phyloP scores from a whole-genome alignment of 2,888 invertebrate genomes.

The Brachyopa scutellaris region DNA sequence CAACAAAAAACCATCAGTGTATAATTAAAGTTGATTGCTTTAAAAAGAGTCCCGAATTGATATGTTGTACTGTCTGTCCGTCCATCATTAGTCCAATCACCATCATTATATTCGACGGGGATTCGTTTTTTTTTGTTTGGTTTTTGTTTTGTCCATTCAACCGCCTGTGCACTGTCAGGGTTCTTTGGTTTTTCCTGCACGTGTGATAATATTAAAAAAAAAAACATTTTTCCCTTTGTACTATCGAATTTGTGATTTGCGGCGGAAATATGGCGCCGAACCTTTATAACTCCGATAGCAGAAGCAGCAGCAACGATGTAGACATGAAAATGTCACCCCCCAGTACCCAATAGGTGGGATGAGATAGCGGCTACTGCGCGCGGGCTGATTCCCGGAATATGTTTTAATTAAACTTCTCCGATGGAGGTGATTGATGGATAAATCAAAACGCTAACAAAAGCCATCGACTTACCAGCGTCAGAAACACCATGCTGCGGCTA shows the following conservation, averaged over 20 bases:
- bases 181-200: background rate
- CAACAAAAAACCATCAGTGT: no score
- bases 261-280: constrained; percentile 35
- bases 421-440: constrained; percentile 57
- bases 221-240: background rate
- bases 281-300: background rate
- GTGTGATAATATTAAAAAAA: background rate
- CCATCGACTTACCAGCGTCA: no score
- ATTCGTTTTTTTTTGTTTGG: no score
- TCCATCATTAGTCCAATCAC: background rate
- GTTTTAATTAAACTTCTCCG: constrained; percentile 61
- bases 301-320: background rate
- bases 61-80: background rate
- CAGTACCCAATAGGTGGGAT: constrained; percentile 5
- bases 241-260: constrained; percentile 2
- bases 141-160: constrained; percentile 7
- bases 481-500: no score
- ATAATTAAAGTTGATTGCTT: background rate
- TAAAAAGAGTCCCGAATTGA: background rate
- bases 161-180: background rate
- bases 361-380: background rate
- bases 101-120: background rate
- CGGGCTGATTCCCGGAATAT: constrained; percentile 27
- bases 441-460: constrained; percentile 52
- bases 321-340: constrained; percentile 14